Evolutionary conservation across 2,113 vertebrate genomes (phyloP).

Genomic region (Atractosteus spatula): DNA sequence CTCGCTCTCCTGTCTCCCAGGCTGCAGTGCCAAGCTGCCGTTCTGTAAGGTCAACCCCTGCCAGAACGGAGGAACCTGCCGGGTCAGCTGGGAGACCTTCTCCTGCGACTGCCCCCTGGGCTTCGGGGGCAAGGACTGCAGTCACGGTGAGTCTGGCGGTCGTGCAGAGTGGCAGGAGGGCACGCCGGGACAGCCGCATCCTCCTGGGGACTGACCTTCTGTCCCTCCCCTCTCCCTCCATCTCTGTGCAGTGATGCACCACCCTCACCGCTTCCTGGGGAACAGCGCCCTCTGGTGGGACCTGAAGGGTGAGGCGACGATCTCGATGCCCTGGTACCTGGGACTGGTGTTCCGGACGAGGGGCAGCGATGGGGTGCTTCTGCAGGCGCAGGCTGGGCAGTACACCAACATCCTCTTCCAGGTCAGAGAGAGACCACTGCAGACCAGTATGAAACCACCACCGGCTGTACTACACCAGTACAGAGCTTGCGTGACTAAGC

Average conservation of each 20-base stretch:
- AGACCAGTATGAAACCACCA: no score
- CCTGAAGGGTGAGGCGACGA: conserved; percentile 85
- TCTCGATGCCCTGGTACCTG: conserved; percentile 91
- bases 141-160: conserved; percentile 71
- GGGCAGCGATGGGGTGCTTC: conserved; percentile 74
- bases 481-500: no score
- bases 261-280: conserved; percentile 88
- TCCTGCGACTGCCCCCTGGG: conserved; percentile 90
- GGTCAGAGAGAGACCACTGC: conserved; percentile 55
- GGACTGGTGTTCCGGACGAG: conserved; percentile 90
- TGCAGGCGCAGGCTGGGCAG: conserved; percentile 88
- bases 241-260: conserved; percentile 76
- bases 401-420: conserved; percentile 88
- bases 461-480: no score
- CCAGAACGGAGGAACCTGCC: conserved; percentile 87
- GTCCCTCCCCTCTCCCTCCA: conserved; percentile 34
- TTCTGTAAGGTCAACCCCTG: conserved; percentile 92
- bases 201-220: conserved; percentile 14
- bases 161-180: neutral
- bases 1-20: conserved; percentile 45
- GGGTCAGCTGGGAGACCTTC: conserved; percentile 90
- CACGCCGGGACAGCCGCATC: neutral
- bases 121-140: conserved; percentile 94
- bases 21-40: conserved; percentile 86
- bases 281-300: conserved; percentile 91